A percentile compares a stretch with the other conserved stretches of the same genome.
Conservation (phyloP, 1,140 invertebrate species). For the Hermetia illucens region DNA sequence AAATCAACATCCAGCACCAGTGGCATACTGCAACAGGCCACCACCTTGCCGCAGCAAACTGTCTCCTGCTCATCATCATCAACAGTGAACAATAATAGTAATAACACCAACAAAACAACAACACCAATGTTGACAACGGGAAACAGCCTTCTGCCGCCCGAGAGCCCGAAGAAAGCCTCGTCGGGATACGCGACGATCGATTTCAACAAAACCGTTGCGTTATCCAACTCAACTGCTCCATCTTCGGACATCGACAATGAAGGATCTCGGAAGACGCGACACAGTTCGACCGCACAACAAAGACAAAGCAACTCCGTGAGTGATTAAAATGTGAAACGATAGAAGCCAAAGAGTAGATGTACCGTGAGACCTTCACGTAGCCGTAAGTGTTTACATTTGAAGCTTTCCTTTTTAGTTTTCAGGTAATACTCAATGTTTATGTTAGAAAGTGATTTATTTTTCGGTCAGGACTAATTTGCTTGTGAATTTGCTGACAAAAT, state of each 20-base stretch:
- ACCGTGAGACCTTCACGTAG: too few species aligned
- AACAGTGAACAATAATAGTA: neutral
- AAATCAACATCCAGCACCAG: too few species aligned
- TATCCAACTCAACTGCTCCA: slow-evolving; percentile 38
- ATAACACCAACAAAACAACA: slow-evolving; percentile 11
- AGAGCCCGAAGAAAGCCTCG: slow-evolving; percentile 36
- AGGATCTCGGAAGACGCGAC: slow-evolving; percentile 29
- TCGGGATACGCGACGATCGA: slow-evolving; percentile 75
- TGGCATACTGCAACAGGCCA: too few species aligned
- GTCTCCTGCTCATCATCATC: too few species aligned
- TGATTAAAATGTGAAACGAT: slow-evolving; percentile 5
- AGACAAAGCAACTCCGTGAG: slow-evolving; percentile 5
- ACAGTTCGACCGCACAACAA: slow-evolving; percentile 20
- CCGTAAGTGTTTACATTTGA: too few species aligned
- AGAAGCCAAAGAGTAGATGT: too few species aligned
- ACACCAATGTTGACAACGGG: slow-evolving; percentile 8
- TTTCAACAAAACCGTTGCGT: slow-evolving; percentile 74
- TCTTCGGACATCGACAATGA: slow-evolving; percentile 24
- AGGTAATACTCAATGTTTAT: too few species aligned
- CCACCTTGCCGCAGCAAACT: too few species aligned
- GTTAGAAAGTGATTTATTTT: too few species aligned
- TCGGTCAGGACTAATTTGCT: too few species aligned
- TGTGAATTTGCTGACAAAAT: too few species aligned
- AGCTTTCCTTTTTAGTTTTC: too few species aligned
- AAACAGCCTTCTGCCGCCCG: slow-evolving; percentile 27